Percentiles rank a stretch among this genome's conserved stretches.
phyloP scores from a whole-genome alignment of 1,140 invertebrate genomes.

The Penaeus japonicus region DNA sequence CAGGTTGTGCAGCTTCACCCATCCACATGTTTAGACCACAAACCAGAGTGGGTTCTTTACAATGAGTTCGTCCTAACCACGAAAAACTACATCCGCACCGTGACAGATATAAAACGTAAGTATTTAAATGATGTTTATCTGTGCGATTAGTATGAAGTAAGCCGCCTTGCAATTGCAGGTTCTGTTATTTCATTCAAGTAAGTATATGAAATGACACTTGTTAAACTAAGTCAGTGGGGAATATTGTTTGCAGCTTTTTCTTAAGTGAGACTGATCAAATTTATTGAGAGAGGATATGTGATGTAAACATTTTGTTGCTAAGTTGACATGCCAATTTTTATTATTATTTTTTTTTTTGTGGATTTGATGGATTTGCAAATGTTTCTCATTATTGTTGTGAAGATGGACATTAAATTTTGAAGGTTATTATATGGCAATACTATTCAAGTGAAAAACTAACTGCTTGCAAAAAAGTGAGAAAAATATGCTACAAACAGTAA shows the following conservation, averaged over 20 bases:
- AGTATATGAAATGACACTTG: too few species aligned
- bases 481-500: too few species aligned
- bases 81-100: slow-evolving; percentile 99
- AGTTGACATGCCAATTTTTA: too few species aligned
- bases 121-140: slow-evolving; percentile 57
- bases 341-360: too few species aligned
- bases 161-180: not conserved
- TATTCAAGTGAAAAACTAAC: too few species aligned
- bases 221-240: not conserved
- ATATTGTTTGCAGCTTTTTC: not conserved
- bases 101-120: slow-evolving; percentile 98
- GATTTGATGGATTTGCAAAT: too few species aligned
- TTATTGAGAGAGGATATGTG: not conserved
- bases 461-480: too few species aligned
- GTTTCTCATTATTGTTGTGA: too few species aligned
- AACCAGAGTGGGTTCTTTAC: slow-evolving; percentile 99
- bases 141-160: not conserved
- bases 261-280: too few species aligned
- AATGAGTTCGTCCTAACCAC: slow-evolving; percentile 99
- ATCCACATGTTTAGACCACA: slow-evolving; percentile 97
- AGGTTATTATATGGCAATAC: too few species aligned
- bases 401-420: too few species aligned
- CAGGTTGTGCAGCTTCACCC: slow-evolving; percentile 99
- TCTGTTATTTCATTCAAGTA: not conserved
- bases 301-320: too few species aligned